These are phyloP conservation scores for Tautogolabrus adspersus DNA, from an alignment of 2,113 vertebrate species.

Conservation along the genomic window DNA sequence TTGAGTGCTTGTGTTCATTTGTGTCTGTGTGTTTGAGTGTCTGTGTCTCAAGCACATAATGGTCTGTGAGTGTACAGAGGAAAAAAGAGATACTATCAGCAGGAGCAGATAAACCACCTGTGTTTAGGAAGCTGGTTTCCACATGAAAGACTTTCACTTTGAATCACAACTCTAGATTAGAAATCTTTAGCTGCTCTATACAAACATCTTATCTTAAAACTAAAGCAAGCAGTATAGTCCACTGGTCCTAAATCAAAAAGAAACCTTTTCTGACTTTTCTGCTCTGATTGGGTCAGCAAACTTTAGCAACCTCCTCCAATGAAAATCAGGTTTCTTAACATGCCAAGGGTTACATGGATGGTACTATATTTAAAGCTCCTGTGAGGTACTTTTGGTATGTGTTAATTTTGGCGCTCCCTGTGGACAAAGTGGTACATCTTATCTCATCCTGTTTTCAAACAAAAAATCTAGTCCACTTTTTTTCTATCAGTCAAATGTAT, in stretches of 20 bases:
- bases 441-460: too few species aligned
- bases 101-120: slow-evolving; percentile 74
- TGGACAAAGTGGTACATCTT: too few species aligned
- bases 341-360: too few species aligned
- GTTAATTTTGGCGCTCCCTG: too few species aligned
- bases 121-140: slow-evolving; percentile 62
- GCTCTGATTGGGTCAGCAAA: not conserved
- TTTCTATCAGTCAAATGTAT: too few species aligned
- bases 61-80: slow-evolving; percentile 84
- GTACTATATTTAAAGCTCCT: too few species aligned
- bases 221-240: not conserved
- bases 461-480: too few species aligned
- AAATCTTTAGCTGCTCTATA: slow-evolving; percentile 22
- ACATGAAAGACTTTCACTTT: slow-evolving; percentile 65
- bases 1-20: slow-evolving; percentile 67
- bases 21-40: slow-evolving; percentile 59
- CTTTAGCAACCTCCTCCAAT: not conserved
- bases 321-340: not conserved
- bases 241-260: not conserved
- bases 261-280: not conserved
- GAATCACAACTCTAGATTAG: slow-evolving; percentile 41
- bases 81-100: slow-evolving; percentile 71
- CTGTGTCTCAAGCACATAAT: slow-evolving; percentile 83
- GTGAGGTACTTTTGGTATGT: too few species aligned
- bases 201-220: slow-evolving; percentile 26